Percentiles rank a stretch among this genome's conserved stretches.
Conservation (phyloP, 2,113 vertebrate genomes). For the Epinephelus moara region DNA sequence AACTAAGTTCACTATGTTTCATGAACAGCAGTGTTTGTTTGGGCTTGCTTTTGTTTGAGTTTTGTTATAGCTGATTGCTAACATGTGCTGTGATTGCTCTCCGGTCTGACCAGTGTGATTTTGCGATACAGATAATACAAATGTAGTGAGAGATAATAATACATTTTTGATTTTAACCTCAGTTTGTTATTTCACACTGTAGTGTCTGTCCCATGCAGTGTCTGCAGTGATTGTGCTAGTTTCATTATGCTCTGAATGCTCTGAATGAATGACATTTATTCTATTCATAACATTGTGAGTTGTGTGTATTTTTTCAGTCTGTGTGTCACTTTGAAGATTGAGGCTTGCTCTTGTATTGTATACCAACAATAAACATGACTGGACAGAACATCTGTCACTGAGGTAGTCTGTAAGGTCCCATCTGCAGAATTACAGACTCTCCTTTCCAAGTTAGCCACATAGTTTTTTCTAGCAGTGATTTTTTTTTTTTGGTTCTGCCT, state of each 20-base stretch:
- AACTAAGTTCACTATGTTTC: neutral
- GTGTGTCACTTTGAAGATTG: neutral
- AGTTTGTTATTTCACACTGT: neutral
- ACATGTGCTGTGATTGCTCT: too few relatives aligned
- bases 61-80: neutral
- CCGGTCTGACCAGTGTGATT: neutral
- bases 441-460: neutral
- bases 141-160: neutral
- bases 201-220: too few relatives aligned
- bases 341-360: neutral
- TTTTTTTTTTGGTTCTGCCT: neutral
- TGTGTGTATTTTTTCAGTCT: neutral
- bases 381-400: neutral
- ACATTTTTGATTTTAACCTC: neutral
- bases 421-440: neutral
- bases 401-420: neutral
- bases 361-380: neutral
- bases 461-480: neutral
- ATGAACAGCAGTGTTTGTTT: neutral
- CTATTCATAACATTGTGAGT: neutral
- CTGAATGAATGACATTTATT: neutral
- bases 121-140: neutral
- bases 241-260: neutral
- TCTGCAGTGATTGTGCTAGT: neutral
- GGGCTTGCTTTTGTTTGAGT: neutral